A percentile compares a stretch with the other conserved stretches of the same genome.
phyloP scores from a whole-genome alignment of 2,888 invertebrate genomes.

The Chymomyza caudatula region DNA sequence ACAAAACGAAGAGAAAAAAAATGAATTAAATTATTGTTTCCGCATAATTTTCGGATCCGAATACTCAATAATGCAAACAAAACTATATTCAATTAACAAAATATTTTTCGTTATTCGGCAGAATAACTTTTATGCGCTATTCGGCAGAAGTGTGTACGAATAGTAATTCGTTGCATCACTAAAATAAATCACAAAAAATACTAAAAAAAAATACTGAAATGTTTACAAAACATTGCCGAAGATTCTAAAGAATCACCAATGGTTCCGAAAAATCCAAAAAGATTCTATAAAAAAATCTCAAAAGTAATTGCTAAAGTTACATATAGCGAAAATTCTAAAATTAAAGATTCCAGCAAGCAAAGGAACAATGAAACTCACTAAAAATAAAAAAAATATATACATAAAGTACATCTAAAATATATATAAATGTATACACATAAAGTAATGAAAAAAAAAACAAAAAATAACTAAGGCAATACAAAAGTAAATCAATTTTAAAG shows the following conservation, averaged over 20 bases:
- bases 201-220: not conserved
- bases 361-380: not conserved
- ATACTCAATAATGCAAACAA: too few relatives aligned
- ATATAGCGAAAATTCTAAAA: conserved; percentile 14
- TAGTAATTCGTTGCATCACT: not conserved
- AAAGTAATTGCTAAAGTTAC: conserved; percentile 1
- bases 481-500: conserved; percentile 41
- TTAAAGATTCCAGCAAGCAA: not conserved
- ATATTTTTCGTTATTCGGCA: too few relatives aligned
- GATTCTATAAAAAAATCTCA: conserved; percentile 12
- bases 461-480: not conserved
- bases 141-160: not conserved
- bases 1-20: too few relatives aligned
- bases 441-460: not conserved
- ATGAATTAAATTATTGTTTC: too few relatives aligned
- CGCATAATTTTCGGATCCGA: too few relatives aligned
- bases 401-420: not conserved
- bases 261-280: conserved; percentile 3
- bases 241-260: too few relatives aligned
- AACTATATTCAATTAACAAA: too few relatives aligned
- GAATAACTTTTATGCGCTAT: not conserved
- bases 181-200: not conserved
- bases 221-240: not conserved
- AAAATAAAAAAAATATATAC: not conserved
- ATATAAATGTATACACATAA: not conserved